Evolutionary conservation across 2,797 vertebrate genomes (phyloP), one percentile per base, ranked within the genome.

Genomic region (Macropus fuliginosus): DNA sequence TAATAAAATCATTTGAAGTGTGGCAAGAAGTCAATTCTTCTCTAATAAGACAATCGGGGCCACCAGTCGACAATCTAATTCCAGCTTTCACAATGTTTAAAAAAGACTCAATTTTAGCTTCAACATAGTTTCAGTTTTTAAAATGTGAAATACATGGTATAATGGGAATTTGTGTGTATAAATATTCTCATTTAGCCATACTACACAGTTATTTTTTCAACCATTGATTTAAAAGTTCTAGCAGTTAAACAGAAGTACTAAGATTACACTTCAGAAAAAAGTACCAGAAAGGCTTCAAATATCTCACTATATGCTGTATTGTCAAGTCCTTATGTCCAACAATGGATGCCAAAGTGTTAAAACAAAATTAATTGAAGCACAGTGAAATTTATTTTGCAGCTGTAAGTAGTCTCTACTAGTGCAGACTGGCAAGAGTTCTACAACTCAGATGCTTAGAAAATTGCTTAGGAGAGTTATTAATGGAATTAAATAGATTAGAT

Each of bases 311-410:
- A 89, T 91, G 59, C 28, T 94, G 46, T 94, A 91, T 31, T 93
- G n/a, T 14, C 66, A 93, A 92, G 52, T 92, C 55, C 92, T 59
- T 89, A 27, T 66, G 34, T 93, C 28, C 91, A 13, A 90, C 34
- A 21, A 31, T 0, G 13, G 40, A n/a, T 62, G 27, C 27, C 90
- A 93, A 95, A 89, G 74, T 8, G 62, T 89, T 46, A 55, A 93
- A 96, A 81, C 5, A 81, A 91, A 29, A 40, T 93, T 29, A 96
- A 56, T 40, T 96, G 55, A 94, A 92, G 95, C 56, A 92, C 18
- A 81, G 10, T 87, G 13, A 46, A 92, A 74, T 92, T 95, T 56
- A 94, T 9, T 56, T 28, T n/a, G 57, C n/a, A 96, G 50, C 57
- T 92, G 96, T 66, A 95, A 92, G 59, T 91, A 89, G 0, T 1